Conservation (phyloP, 2,888 invertebrate genomes). For the Drosophila ezoana region DNA sequence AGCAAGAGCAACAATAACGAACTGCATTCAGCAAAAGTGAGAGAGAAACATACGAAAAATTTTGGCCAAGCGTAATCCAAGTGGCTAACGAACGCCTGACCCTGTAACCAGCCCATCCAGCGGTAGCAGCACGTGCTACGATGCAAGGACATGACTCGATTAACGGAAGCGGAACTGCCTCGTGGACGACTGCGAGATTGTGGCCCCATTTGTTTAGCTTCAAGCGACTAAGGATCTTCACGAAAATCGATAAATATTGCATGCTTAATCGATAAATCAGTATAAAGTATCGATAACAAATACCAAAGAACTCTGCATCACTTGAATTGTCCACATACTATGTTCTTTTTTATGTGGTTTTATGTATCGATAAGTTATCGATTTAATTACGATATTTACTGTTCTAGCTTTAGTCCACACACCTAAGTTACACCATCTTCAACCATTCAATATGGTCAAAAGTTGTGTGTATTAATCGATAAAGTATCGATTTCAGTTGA, state of each 20-base stretch:
- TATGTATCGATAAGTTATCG: too few relatives aligned
- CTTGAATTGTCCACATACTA: too few relatives aligned
- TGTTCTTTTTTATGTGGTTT: too few relatives aligned
- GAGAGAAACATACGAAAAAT: slow-evolving; percentile 33
- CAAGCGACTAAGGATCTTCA: background rate
- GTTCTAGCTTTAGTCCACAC: too few relatives aligned
- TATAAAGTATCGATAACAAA: too few relatives aligned
- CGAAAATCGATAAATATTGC: background rate
- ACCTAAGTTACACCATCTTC: too few relatives aligned
- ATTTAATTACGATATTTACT: too few relatives aligned
- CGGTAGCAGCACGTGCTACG: slow-evolving; percentile 3
- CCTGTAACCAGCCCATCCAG: background rate
- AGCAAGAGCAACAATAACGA: slow-evolving; percentile 21
- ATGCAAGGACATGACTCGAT: slow-evolving; percentile 15
- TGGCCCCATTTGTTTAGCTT: background rate
- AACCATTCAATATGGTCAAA: too few relatives aligned
- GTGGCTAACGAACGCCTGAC: slow-evolving; percentile 44
- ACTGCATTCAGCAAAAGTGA: slow-evolving; percentile 30
- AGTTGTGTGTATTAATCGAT: background rate
- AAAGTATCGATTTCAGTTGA: background rate
- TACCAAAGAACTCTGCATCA: too few relatives aligned
- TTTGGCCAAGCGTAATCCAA: slow-evolving; percentile 68
- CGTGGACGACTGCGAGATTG: too few relatives aligned
- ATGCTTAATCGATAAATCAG: background rate
- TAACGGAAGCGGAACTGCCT: slow-evolving; percentile 16